phyloP scores from a whole-genome alignment of 2,113 vertebrate genomes.

The Galemys pyrenaicus region DNA sequence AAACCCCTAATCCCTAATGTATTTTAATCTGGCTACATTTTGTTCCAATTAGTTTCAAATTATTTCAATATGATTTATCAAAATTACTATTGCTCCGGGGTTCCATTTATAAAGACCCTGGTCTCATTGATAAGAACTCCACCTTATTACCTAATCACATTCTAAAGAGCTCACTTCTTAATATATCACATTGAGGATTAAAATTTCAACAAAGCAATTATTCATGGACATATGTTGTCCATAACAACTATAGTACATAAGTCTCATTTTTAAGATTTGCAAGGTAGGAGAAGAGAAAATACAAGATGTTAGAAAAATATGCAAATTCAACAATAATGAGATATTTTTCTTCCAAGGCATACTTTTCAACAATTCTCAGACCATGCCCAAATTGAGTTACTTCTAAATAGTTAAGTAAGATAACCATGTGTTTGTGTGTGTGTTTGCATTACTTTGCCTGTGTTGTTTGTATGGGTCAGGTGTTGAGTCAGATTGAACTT shows the following conservation, averaged over 20 bases:
- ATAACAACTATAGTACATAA: not conserved
- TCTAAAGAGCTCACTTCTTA: no score
- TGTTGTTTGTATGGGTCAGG: not conserved
- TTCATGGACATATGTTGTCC: not conserved
- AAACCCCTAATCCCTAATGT: not conserved
- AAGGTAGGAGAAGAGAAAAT: not conserved
- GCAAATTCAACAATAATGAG: not conserved
- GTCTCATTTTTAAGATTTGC: not conserved
- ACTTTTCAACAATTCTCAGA: not conserved
- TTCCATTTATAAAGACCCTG: not conserved
- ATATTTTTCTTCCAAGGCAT: not conserved
- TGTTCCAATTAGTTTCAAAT: not conserved
- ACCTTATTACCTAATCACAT: not conserved
- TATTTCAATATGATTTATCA: not conserved
- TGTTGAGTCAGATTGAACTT: not conserved
- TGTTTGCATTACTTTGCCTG: not conserved
- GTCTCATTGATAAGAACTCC: not conserved
- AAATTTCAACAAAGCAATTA: not conserved
- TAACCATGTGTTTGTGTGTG: not conserved
- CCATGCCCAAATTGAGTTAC: not conserved
- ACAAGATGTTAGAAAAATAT: not conserved
- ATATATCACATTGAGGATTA: not conserved
- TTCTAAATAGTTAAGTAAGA: not conserved
- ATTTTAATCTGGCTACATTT: not conserved
- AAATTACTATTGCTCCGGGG: not conserved